Evolutionary conservation across 2,113 vertebrate genomes (phyloP), one percentile per base, ranked within the genome.

Genomic region (Phylloscopus trochiloides): DNA sequence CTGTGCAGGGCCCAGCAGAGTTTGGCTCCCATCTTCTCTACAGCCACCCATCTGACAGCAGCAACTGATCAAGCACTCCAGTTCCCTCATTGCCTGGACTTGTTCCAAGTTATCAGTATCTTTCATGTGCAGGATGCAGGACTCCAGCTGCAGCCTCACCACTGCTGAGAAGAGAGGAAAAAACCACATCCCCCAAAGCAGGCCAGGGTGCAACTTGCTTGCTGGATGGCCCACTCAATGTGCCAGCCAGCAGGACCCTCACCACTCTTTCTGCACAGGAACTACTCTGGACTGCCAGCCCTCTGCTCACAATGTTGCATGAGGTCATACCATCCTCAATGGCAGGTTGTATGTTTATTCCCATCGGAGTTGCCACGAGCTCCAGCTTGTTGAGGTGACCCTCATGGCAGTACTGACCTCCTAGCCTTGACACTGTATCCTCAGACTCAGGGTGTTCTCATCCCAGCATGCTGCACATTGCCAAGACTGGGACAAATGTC

Each of bases 141-240:
- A 52, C 58, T 83, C 22, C 76, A 84, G 67, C 38, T 90, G 59
- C 86, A 91, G 83, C 32, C 47, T 50, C 58, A 47, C 13, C 38
- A 83, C 42, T 11, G 14, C 63, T 62, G 50, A 66, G 66, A 9
- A 72, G 10, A 54, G 11, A 78, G 42, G 31, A 43, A 28, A 47
- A 74, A 45, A 21, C 3, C 17, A 28, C 2, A 0, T 42, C 5
- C 15, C 16, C 18, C 0, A 0, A 14, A 1, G 1, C n/a, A 58
- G 58, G 31, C 1, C 5, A 17, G 29, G 14, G 6, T 7, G 4
- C 4, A 13, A 26, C 73, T 92, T 66, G 0, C 8, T 73, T 40
- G 32, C 38, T 66, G 80, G 19, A 74, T 59, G 54, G 7, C 10
- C 12, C 6, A 2, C 6, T 50, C n/a, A 17, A 2, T 1, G 0